Evolutionary conservation across 2,113 vertebrate species (phyloP), one percentile per base, ranked within the genome.

Genomic region (Platysternon megacephalum): DNA sequence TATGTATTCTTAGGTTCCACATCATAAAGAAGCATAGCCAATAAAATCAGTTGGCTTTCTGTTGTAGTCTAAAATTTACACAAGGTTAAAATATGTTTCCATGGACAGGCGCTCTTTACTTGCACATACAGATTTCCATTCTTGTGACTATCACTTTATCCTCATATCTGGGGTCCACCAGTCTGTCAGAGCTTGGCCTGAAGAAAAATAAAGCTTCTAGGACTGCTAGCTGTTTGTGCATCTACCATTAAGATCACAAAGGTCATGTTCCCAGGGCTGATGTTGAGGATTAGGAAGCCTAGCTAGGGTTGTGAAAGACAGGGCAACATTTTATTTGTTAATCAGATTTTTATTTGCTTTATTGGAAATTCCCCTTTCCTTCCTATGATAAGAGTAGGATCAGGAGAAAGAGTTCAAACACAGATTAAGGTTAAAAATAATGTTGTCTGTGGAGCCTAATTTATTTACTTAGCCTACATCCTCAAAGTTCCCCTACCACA

Each of bases 21-120:
- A 26, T n/a, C 17, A 39, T 88, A 92, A 58, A 0, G 1, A 92
- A 88, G 24, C 5, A 49, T 35, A 9, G 4, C 1, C 82, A 92
- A 91, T 48, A 72, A 26, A 1, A 7, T 0, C 42, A 0, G 24
- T 81, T 79, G 1, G 11, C 52, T 86, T 79, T 12, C 8, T 82
- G 56, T 61, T 76, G 44, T 80, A 72, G 5, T 0, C 46, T 56
- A 87, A 91, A 1, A 1, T 89, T 95, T 89, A 8, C 4, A 61
- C 4, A 24, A 79, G 2, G 39, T 81, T 94, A 3, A 91, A 79
- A 82, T 46, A 88, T 81, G 17, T 35, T n/a, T 48, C 8, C 80
- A 6, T 3, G 19, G 91, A 16, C 1, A 72, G 21, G 85, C 53
- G 2, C 2, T 72, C 7, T 87, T 42, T 3, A 44, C 72, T 44